These are phyloP conservation scores for Parnassius smintheus DNA, from an alignment of 2,888 invertebrate genomes.

Conservation along the genomic window DNA sequence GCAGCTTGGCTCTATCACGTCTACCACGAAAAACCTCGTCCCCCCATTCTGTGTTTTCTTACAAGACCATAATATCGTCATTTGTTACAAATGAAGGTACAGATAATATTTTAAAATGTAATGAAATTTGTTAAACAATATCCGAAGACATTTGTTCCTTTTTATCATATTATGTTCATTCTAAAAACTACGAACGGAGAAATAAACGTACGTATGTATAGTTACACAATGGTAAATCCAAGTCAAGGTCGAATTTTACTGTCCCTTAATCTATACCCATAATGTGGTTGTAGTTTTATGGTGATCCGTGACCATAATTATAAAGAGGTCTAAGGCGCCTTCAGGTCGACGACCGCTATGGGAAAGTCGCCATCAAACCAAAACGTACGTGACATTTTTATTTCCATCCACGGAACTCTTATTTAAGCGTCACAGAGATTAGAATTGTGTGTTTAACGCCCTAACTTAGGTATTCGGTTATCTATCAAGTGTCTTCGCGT, in stretches of 20 bases:
- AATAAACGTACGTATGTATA: not conserved
- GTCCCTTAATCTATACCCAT: constrained; percentile 55
- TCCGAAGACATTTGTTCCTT: not conserved
- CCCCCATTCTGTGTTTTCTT: no score
- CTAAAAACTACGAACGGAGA: not conserved
- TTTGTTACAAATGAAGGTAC: no score
- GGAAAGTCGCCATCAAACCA: constrained; percentile 36
- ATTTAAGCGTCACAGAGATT: constrained; percentile 10
- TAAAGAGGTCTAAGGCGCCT: constrained; percentile 44
- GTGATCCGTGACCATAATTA: constrained; percentile 44
- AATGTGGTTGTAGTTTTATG: constrained; percentile 45
- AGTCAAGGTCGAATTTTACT: constrained; percentile 59
- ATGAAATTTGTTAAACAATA: no score
- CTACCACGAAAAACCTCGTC: no score
- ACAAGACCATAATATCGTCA: no score
- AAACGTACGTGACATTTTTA: constrained; percentile 14
- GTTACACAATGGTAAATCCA: constrained; percentile 5
- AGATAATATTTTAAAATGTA: no score
- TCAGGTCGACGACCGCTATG: constrained; percentile 51
- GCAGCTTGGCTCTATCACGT: no score
- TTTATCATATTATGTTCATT: no score
- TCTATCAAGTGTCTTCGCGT: constrained; percentile 31
- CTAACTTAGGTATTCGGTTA: constrained; percentile 21
- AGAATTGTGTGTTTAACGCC: constrained; percentile 1
- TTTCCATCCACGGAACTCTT: constrained; percentile 2